phyloP scores from a whole-genome alignment of 2,888 invertebrate species.

The Rhynchonema sp. region DNA sequence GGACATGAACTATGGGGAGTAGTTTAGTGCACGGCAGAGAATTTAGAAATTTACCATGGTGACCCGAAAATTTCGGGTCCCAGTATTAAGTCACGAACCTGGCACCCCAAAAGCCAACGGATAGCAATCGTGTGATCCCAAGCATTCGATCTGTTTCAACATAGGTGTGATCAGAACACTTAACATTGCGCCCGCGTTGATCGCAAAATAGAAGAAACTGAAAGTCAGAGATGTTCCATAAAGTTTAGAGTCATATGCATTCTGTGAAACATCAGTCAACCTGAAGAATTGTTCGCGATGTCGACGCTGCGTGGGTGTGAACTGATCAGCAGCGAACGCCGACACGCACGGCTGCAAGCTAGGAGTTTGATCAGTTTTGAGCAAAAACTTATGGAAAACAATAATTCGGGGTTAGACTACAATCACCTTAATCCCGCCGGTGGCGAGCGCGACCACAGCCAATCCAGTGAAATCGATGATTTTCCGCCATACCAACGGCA shows the following conservation, averaged over 20 bases:
- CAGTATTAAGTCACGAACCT: too few species aligned
- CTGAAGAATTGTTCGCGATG: slow-evolving; percentile 61
- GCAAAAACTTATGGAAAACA: too few species aligned
- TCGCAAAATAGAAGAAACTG: slow-evolving; percentile 80
- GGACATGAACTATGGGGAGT: too few species aligned
- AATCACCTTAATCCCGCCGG: slow-evolving; percentile 92
- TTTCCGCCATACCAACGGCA: slow-evolving; percentile 8
- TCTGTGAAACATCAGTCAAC: not conserved
- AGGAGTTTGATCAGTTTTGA: too few species aligned
- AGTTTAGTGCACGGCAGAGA: too few species aligned
- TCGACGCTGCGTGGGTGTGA: slow-evolving; percentile 40
- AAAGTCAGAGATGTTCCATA: not conserved
- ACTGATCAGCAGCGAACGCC: slow-evolving; percentile 76
- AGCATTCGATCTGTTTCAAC: slow-evolving; percentile 20
- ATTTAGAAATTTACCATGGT: too few species aligned
- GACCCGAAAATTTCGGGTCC: too few species aligned
- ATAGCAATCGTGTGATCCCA: slow-evolving; percentile 23
- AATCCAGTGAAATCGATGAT: slow-evolving; percentile 41
- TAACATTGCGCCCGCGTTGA: slow-evolving; percentile 52
- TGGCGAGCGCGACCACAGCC: slow-evolving; percentile 60
- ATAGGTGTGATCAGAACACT: slow-evolving; percentile 24
- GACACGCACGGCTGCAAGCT: slow-evolving; percentile 81
- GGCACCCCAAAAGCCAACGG: slow-evolving; percentile 27
- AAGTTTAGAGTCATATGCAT: not conserved
- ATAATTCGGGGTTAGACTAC: too few species aligned